Evolutionary conservation across 2,797 vertebrate species (phyloP), one percentile per base, ranked within the genome.

Genomic region (Hippocampus kuda): DNA sequence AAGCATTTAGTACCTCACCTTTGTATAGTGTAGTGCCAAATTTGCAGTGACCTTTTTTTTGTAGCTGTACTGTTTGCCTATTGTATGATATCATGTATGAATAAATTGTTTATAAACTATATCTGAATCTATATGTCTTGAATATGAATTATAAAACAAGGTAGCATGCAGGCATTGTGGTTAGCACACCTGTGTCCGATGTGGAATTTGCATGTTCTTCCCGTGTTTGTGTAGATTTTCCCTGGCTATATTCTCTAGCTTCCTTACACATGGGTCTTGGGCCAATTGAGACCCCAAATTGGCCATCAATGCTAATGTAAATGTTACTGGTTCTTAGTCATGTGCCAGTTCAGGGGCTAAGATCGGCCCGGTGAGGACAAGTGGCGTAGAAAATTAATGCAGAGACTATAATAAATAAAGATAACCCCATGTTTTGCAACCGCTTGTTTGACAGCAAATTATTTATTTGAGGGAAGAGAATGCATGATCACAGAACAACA

Each of bases 21-120:
- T 87, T 91, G 86, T 91, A 88, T 92, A 95, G 92, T 72, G 75
- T 94, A 94, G 93, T 96, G 94, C 93, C 94, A 95, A 95, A 94
- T 86, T 83, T 89, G 83, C 81, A 84, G 88, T 88, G 69, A 82
- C n/a, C 89, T 81, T 73, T 71, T 72, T 84, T 92, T 93, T 92
- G 92, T 88, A 85, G 79, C 89, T 90, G 89, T 93, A 89, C 85
- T 90, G 61, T 88, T 93, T 93, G 91, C 88, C 91, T 87, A 86
- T 90, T 90, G 80, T 83, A 89, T 85, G 69, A 92, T 80, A 87
- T 54, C 83, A 82, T 64, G 62, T 46, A 46, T 65, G 66, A 87
- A 87, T 94, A 95, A 95, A 96, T 84, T 93, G 74, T 87, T 89
- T 96, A 81, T 96, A 61, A 61, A 34, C 13, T 13, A 27, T 27